Evolutionary conservation across 2,888 invertebrate species (phyloP), one percentile per base, ranked within the genome.

Genomic region (Stratiomys singularior): DNA sequence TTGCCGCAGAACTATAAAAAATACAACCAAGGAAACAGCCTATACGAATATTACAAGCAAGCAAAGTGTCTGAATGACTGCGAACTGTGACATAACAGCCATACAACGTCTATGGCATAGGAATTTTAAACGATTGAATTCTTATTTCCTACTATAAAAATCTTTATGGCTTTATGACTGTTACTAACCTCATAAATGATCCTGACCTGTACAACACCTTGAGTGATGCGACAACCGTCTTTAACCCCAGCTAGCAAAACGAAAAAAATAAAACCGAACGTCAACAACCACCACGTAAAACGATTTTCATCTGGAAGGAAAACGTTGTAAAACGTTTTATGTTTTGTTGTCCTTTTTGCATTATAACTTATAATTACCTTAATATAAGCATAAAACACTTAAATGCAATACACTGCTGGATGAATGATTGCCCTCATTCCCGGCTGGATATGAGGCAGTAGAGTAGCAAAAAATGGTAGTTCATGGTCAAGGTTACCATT

Each of bases 91-190:
- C 44, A 37, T 66, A 44, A 66, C 66, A 21, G 30, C 44, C 37
- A 37, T 44, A 44, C n/a, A 23, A 44, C 44, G 25, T 60, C n/a
- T 30, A 37, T 30, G 66, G 23, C 63, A 37, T 37, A 74, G 46
- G 37, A 63, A 76, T 66, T 76, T 66, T 47, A 66, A 66, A 47
- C 56, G 77, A 79, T 78, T 72, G 72, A 52, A 67, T 28, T 78
- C 74, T 78, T 78, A 74, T 76, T 77, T 77, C 66, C 25, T 47
- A 66, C 77, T 78, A 77, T 78, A 76, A 78, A 37, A 78, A 67
- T 44, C 23, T 78, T 79, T 79, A 79, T 79, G 79, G 52, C 46
- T 77, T 77, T 79, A 79, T 79, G 79, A 69, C 67, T 76, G 76
- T 79, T 79, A 79, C 77, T 77, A 74, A 79, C 67, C 66, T 79